Evolutionary conservation across 2,888 invertebrate genomes (phyloP), one percentile per base, ranked within the genome.

Genomic region (Mechanitis mazaeus): DNA sequence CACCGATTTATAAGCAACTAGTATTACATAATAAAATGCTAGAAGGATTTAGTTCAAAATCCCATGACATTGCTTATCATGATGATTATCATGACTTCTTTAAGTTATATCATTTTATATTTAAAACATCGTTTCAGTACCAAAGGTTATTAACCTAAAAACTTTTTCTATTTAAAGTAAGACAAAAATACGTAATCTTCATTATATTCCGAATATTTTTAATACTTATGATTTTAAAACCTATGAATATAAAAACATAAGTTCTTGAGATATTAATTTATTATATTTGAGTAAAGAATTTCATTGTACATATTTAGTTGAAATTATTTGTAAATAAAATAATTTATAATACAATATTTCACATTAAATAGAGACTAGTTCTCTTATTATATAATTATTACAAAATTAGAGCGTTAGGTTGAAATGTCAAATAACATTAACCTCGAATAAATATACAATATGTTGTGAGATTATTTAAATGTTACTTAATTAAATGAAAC

Each of bases 61-160:
- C 53, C 50, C 60, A 55, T 61, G 63, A 58, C 63, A 64, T 67
- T 62, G 67, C 61, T 60, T 56, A 64, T 56, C 65, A 62, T 65
- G 63, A 38, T 6, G 20, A 20, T 20, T 20, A 20, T 20, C 20
- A 20, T 20, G 20, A 20, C 20, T 20, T 20, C 20, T 20, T 20
- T 20, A 20, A 20, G 20, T 20, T 20, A 20, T 20, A 20, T 20
- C 20, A 20, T 20, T 20, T 20, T 20, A 20, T 20, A 20, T 20
- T 20, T 20, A 20, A 20, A 20, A 20, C 20, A 20, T 20, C 20
- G 20, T 20, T 20, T 20, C 20, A 20, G 20, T 20, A 35, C 3
- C 6, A 5, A 5, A 35, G 35, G 6, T 35, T 1, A 35, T 35
- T 35, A 35, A 35, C 1, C 35, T 35, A 3, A 3, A 35, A 2